Base-by-base conservation (phyloP, 1,140 invertebrate genomes). In the Sarcophaga bullata region DNA sequence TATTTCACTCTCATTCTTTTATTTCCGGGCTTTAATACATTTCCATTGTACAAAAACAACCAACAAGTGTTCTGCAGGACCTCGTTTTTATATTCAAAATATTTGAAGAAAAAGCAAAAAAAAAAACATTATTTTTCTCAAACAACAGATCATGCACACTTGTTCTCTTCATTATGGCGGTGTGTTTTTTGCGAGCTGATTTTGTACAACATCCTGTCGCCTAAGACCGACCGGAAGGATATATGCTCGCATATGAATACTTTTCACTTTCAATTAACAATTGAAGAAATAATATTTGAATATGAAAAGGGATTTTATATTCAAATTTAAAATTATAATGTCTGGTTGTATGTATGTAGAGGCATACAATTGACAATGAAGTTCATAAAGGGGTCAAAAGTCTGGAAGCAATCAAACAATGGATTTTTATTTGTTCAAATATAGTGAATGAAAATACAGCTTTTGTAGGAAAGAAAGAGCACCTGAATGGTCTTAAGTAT, bases 241-340 rank as follows among this genome's bases (percentile, higher is more conserved):
- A 68, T 68, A 37, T 37, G 25, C 25, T 37, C 25, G 62, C 17
- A 19, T 68, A 68, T 68, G 62, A 19, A 68, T 68, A 8, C 6
- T 68, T 68, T 68, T 68, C 62, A 68, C 62, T 68, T 68, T 68
- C 62, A 68, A 68, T 68, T 68, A 52, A 52, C 50, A 52, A 52
- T 10, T 37, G 25, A 52, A 9, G 8, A 52, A 52, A 52, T 52
- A 13, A 52, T 37, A 37, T 52, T 52, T 68, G 7, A 25, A 68
- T 68, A 25, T 9, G n/a, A 68, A 25, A 68, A n/a, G 62, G 17
- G 62, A 68, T 68, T 17, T 58, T 58, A 58, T 58, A 58, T n/a
- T 58, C 13, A 58, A 58, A 58, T 58, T n/a, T 15, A n/a, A 58
- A 58, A 58, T 58, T 58, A 58, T 13, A 58, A n/a, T 13, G 13